These are phyloP conservation scores for Neoarius graeffei DNA, from an alignment of 2,113 vertebrate genomes.

Conservation along the genomic window DNA sequence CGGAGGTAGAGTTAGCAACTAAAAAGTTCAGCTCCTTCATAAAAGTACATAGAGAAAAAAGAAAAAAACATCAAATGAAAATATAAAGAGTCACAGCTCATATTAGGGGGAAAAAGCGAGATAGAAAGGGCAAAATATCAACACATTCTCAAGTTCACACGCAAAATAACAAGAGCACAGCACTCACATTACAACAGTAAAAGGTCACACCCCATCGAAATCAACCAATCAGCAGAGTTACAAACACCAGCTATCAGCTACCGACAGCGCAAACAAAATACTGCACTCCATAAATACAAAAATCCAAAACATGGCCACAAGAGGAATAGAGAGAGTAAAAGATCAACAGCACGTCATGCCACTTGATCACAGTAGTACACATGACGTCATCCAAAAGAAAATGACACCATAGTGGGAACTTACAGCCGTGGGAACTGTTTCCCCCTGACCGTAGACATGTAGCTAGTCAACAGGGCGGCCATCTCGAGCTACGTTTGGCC, in stretches of 20 bases:
- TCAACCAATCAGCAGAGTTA: conserved; percentile 74
- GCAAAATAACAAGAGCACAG: conserved; percentile 63
- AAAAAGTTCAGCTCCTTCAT: conserved; percentile 31
- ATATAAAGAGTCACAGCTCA: conserved; percentile 16
- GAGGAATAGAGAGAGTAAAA: conserved; percentile 60
- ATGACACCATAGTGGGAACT: conserved; percentile 82
- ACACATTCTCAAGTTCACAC: conserved; percentile 65
- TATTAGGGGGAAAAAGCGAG: not conserved
- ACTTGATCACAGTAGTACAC: conserved; percentile 79
- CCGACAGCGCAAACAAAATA: conserved; percentile 67
- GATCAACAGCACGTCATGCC: conserved; percentile 79
- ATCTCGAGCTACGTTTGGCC: conserved; percentile 78
- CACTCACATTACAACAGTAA: conserved; percentile 75
- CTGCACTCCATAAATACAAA: conserved; percentile 73
- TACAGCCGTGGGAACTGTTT: conserved; percentile 76
- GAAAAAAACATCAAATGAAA: conserved; percentile 18
- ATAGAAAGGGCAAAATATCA: conserved; percentile 65
- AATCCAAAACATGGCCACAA: conserved; percentile 40
- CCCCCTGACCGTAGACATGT: conserved; percentile 70
- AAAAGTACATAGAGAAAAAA: conserved; percentile 22
- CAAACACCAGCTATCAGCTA: conserved; percentile 73
- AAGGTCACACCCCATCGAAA: conserved; percentile 73
- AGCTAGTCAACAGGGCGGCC: conserved; percentile 76
- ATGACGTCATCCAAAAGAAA: conserved; percentile 79
- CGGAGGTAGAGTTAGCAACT: conserved; percentile 47